Percentiles rank a stretch among this genome's conserved stretches.
These are phyloP conservation scores for Leptopilina drosophilae DNA, from an alignment of 2,888 invertebrate genomes.

Conservation along the genomic window DNA sequence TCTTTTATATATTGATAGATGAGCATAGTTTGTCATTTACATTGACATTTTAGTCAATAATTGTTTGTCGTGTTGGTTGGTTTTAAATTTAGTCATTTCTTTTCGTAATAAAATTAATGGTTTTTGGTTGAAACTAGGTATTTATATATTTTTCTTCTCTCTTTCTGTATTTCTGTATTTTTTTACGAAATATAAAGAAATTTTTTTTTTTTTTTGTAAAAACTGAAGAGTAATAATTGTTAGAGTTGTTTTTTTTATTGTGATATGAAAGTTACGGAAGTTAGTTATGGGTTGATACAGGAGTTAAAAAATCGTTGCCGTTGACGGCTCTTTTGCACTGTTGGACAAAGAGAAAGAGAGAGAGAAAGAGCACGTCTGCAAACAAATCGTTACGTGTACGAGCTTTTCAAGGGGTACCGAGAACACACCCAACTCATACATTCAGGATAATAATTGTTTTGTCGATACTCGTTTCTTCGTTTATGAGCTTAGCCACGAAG, in stretches of 20 bases:
- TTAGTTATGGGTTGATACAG: constrained; percentile 7
- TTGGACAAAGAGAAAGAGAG: neutral
- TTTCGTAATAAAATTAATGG: no score
- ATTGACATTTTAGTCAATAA: no score
- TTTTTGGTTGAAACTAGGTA: no score
- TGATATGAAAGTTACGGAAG: neutral
- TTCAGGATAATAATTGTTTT: constrained; percentile 39
- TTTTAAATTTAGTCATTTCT: no score
- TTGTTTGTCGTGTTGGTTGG: no score
- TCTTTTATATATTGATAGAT: no score
- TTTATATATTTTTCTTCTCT: no score
- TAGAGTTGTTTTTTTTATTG: neutral
- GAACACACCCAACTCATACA: constrained; percentile 28
- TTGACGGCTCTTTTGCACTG: constrained; percentile 20
- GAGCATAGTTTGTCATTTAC: no score
- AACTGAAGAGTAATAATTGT: neutral
- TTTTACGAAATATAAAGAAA: no score
- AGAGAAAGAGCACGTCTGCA: constrained; percentile 21
- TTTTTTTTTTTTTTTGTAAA: neutral
- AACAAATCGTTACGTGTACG: constrained; percentile 33
- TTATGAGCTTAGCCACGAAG: constrained; percentile 36
- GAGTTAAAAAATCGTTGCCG: constrained; percentile 14
- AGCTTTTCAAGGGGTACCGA: constrained; percentile 14
- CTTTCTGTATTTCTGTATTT: no score
- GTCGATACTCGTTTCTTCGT: constrained; percentile 33